Base-by-base conservation (phyloP, 1,140 invertebrate genomes). In the Choristoneura fumiferana region DNA sequence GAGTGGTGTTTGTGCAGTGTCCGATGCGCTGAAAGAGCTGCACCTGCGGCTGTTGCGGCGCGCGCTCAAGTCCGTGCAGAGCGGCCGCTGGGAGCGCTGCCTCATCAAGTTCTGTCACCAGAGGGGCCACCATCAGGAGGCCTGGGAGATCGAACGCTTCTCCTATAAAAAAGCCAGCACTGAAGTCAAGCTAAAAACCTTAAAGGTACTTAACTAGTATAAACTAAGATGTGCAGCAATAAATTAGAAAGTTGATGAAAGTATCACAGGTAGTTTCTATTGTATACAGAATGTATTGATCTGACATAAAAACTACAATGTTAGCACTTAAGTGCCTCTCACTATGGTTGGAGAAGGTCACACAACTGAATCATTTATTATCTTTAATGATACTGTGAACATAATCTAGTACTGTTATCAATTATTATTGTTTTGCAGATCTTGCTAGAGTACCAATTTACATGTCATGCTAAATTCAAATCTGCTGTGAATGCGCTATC, bases 121-220 rank as follows among this genome's bases (percentile, higher is more conserved):
- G 35, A 97, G 96, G 80, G 95, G 94, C 39, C 84, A 90, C 18
- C 93, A 94, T 64, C 95, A 97, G 76, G 98, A 99, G 92, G 97
- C 95, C 58, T 98, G 97, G 97, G 97, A 99, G 91, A 91, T 99
- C 43, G 98, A 99, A 87, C 92, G 96, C 63, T 98, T 98, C 92
- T 97, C 98, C 35, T 99, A 98, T 85, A 97, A 96, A 80, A 97
- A 98, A 90, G 93, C 96, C 63, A 95, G 95, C 70, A 89, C 97
- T 38, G 92, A 93, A 73, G 94, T 97, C 4, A 98, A 98, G 91
- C 91, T 99, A 62, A 92, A 95, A 65, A 91, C 98, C 68, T 91
- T 99, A 40, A 98, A 98, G 93, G 92, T 93, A 79, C 43, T 8
- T 77, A 18, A n/a, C n/a, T n/a, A n/a, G n/a, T n/a, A n/a, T n/a